Evolutionary conservation across 2,888 invertebrate species (phyloP).

Genomic region (Scaptomyza cyrtandrae): DNA sequence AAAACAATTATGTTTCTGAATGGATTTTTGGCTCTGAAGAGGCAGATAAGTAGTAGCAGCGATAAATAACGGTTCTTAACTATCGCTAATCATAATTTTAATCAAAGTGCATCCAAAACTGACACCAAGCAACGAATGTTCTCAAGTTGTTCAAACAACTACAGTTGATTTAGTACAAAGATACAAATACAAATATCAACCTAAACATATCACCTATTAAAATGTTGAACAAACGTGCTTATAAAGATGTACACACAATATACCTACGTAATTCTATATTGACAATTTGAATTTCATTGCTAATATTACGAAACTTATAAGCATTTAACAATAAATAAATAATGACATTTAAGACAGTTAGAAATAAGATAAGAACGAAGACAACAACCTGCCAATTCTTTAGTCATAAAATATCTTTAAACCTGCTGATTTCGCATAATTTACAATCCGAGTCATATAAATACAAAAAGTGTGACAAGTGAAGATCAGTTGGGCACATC

Average conservation of each 20-base stretch:
- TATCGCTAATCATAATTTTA: conserved; percentile 26
- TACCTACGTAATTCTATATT: conserved; percentile 6
- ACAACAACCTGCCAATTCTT: conserved; percentile 21
- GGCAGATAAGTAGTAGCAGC: conserved; percentile 8
- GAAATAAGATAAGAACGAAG: conserved; percentile 15
- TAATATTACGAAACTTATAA: conserved; percentile 1
- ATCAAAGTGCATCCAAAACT: background rate
- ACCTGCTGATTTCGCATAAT: conserved; percentile 26
- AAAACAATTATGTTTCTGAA: background rate
- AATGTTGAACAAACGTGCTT: too few relatives aligned
- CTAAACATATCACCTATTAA: too few relatives aligned
- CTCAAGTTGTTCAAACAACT: background rate
- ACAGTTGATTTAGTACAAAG: background rate
- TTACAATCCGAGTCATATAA: conserved; percentile 1
- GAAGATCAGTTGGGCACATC: conserved; percentile 5
- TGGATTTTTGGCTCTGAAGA: background rate
- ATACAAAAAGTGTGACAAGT: conserved; percentile 14
- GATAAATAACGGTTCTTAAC: conserved; percentile 8
- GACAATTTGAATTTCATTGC: conserved; percentile 2
- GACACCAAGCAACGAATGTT: conserved; percentile 1
- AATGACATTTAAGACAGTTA: conserved; percentile 1
- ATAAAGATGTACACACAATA: too few relatives aligned
- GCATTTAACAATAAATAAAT: background rate
- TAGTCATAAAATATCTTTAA: conserved; percentile 22
- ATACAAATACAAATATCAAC: background rate